Conservation (phyloP, 2,797 vertebrate genomes). For the Galaxias olidus region DNA sequence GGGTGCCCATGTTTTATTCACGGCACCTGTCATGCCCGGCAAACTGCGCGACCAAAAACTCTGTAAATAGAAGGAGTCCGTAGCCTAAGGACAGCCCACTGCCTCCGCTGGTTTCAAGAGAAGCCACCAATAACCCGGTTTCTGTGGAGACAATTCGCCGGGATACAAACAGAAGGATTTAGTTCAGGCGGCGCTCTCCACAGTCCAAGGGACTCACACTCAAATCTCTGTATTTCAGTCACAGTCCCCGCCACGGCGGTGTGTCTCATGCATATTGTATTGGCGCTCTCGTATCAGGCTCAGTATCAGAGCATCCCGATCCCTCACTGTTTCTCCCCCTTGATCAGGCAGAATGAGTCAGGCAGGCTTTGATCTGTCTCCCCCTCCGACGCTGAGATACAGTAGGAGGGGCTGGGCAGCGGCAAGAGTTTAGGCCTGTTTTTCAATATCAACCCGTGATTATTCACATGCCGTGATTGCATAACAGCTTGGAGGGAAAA, state of each 20-base stretch:
- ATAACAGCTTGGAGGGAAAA: constrained; percentile 64
- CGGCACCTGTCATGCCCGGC: constrained; percentile 49
- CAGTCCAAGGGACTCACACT: no score
- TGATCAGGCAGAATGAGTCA: constrained; percentile 68
- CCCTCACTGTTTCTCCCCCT: constrained; percentile 26
- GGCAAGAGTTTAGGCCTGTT: constrained; percentile 65
- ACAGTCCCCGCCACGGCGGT: no score
- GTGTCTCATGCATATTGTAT: no score
- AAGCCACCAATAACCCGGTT: no score
- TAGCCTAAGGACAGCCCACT: no score
- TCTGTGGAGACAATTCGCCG: no score
- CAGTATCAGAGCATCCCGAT: not conserved
- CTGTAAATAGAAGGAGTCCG: constrained; percentile 5
- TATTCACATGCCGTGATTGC: constrained; percentile 69
- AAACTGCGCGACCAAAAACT: constrained; percentile 27
- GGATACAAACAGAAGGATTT: no score
- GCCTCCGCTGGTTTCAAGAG: no score
- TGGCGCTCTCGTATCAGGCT: not conserved
- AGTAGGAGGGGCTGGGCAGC: not conserved
- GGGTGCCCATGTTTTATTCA: constrained; percentile 67
- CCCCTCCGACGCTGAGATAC: constrained; percentile 25
- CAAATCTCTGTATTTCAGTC: no score
- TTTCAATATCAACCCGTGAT: constrained; percentile 69
- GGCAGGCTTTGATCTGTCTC: constrained; percentile 69
- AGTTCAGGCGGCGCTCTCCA: no score